These are phyloP conservation scores for Sebastes schlegelii DNA, from an alignment of 2,113 vertebrate species.

Conservation along the genomic window DNA sequence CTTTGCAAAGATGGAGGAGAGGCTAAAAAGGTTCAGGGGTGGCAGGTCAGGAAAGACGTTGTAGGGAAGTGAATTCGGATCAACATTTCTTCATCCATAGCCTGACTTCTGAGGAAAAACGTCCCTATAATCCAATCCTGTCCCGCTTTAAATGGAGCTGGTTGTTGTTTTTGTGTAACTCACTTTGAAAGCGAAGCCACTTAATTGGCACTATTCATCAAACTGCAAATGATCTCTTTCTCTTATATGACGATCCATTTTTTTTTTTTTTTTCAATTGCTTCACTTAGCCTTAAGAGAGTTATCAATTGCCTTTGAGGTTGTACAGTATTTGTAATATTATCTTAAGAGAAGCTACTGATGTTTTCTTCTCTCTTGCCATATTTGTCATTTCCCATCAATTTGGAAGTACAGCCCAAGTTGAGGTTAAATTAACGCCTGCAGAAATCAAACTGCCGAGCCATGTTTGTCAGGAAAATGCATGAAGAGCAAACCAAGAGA, in stretches of 20 bases:
- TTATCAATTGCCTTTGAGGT: constrained; percentile 58
- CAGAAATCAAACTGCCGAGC: constrained; percentile 78
- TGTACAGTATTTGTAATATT: constrained; percentile 41
- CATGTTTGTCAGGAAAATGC: constrained; percentile 83
- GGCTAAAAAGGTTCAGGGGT: constrained; percentile 75
- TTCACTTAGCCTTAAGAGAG: constrained; percentile 61
- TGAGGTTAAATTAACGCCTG: constrained; percentile 64
- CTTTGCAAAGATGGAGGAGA: constrained; percentile 83
- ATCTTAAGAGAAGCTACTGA: constrained; percentile 46
- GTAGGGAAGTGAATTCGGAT: constrained; percentile 77
- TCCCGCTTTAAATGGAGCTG: constrained; percentile 60
- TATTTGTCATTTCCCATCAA: constrained; percentile 64
- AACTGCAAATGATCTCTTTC: constrained; percentile 66
- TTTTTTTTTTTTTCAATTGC: constrained; percentile 37
- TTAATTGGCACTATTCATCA: constrained; percentile 62
- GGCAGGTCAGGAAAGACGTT: constrained; percentile 77
- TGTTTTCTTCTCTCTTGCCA: constrained; percentile 52
- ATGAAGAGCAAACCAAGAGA: constrained; percentile 85
- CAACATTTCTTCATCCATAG: constrained; percentile 83
- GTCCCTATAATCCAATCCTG: constrained; percentile 66
- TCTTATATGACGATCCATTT: constrained; percentile 45
- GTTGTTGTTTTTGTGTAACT: constrained; percentile 48
- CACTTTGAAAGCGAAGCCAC: constrained; percentile 64
- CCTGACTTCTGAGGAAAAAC: constrained; percentile 79
- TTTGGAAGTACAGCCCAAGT: constrained; percentile 54